phyloP scores from a whole-genome alignment of 2,888 invertebrate genomes.

The Troides helena region DNA sequence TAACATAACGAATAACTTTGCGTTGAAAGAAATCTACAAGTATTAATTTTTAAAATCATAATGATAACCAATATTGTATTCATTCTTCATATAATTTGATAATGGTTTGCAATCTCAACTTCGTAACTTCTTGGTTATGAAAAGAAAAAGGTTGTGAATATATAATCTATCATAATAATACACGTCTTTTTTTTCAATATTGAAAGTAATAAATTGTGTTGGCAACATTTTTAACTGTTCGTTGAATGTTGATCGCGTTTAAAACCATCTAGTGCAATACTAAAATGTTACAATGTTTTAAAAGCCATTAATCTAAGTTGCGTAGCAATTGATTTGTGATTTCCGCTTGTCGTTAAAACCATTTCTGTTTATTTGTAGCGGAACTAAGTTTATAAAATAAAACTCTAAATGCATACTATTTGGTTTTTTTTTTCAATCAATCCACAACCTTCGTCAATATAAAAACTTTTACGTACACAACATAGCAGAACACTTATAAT shows the following conservation, averaged over 20 bases:
- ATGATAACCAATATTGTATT: too few species aligned
- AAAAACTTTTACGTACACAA: too few species aligned
- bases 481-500: too few species aligned
- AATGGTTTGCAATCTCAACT: constrained; percentile 34
- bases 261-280: constrained; percentile 33
- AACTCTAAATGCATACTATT: constrained; percentile 56
- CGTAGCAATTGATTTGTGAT: constrained; percentile 57
- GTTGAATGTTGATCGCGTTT: constrained; percentile 24
- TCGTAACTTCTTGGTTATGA: constrained; percentile 17
- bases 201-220: constrained; percentile 6
- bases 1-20: too few species aligned
- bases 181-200: not conserved
- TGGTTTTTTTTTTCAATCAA: constrained; percentile 33
- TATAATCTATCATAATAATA: constrained; percentile 13
- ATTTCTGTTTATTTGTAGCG: constrained; percentile 65
- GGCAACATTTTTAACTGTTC: constrained; percentile 4
- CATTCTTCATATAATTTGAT: too few species aligned
- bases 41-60: too few species aligned
- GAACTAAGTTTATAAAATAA: constrained; percentile 71
- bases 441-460: not conserved
- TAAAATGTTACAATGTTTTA: constrained; percentile 36
- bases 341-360: constrained; percentile 49
- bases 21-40: too few species aligned
- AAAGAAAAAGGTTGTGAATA: constrained; percentile 34
- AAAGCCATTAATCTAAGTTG: constrained; percentile 47